Evolutionary conservation across 2,888 invertebrate species (phyloP), one percentile per base, ranked within the genome.

Genomic region (Halocaridina rubra): DNA sequence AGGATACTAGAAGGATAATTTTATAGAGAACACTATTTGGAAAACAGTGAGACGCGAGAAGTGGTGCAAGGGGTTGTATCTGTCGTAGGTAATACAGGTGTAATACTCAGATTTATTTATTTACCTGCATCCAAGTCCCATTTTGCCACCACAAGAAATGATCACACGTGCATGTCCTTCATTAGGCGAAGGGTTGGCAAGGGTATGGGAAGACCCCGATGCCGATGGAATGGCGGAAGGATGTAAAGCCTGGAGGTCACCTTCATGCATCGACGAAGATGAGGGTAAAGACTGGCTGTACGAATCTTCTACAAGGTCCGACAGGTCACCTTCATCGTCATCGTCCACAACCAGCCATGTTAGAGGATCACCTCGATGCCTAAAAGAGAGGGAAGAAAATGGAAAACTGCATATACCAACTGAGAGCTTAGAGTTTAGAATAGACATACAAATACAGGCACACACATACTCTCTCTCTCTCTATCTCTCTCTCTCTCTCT

Each of bases 311-410:
- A 19, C 84, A 78, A 13, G 93, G 93, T 75, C 91, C 93, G 39
- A 91, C 91, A 8, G 94, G 94, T 89, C 95, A 95, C 0, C 93
- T 95, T 80, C 91, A 92, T 82, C 82, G n/a, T 84, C 84, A 7
- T 86, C 86, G n/a, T 81, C 75, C 29, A 87, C 87, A 2, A 82
- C 46, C 30, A 81, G 81, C 88, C 88, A 88, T 1, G 84, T 86
- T 4, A 88, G 64, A 32, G 88, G 88, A 59, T 88, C 88, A 10
- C 88, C 86, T 22, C 76, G 82, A 32, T 77, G 80, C 27, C 86
- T 86, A 82, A 1, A 92, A 95, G n/a, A n/a, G n/a, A n/a, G n/a
- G n/a, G n/a, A n/a, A n/a, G n/a, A n/a, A n/a, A n/a, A n/a, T n/a
- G n/a, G n/a, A n/a, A n/a, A n/a, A n/a, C n/a, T n/a, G n/a, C n/a